Base-by-base conservation (phyloP, 2,797 vertebrate species). In the Chloroceryle amazona region DNA sequence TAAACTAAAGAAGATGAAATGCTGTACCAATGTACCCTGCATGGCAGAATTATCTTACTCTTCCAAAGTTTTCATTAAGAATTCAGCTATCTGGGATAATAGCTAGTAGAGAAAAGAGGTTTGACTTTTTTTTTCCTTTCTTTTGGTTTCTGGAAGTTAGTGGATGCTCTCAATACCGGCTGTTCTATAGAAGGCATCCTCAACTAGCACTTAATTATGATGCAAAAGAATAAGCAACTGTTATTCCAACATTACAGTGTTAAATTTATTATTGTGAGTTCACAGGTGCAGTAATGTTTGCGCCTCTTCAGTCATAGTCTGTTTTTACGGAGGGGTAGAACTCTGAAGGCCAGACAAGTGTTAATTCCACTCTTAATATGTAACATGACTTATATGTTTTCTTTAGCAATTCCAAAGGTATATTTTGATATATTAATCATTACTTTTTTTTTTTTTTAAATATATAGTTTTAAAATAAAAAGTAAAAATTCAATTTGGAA, bases 331-430 rank as follows among this genome's bases (percentile, higher is more conserved):
- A 31, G 28, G 18, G 71, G 19, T 44, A 68, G 51, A 63, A 67
- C 19, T 78, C 39, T 11, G 28, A 92, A 71, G 25, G 19, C 13
- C 20, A 76, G 13, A 81, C 17, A 83, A 70, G 9, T 46, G 23
- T 58, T 51, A 42, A 58, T 73, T 88, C 13, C 1, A 1, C 25
- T 28, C 21, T 23, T 35, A 83, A 81, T 17, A 67, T 7, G 4
- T 21, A 62, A n/a, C 0, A 0, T 73, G 33, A 62, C 5, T 28
- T 1, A 0, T 20, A 28, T 11, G 46, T 47, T 54, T 61, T 49
- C 22, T 60, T 85, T 68, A 47, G 19, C 44, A 78, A 73, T 87
- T 41, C 33, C 3, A 6, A 62, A 51, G 19, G 5, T 29, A 16
- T n/a, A 51, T 25, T 39, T 82, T 21, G 23, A 31, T 4, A 28